Percentiles rank a stretch among this genome's conserved stretches.
Evolutionary conservation across 2,113 vertebrate genomes (phyloP).

Genomic region (Bostrychus sinensis): DNA sequence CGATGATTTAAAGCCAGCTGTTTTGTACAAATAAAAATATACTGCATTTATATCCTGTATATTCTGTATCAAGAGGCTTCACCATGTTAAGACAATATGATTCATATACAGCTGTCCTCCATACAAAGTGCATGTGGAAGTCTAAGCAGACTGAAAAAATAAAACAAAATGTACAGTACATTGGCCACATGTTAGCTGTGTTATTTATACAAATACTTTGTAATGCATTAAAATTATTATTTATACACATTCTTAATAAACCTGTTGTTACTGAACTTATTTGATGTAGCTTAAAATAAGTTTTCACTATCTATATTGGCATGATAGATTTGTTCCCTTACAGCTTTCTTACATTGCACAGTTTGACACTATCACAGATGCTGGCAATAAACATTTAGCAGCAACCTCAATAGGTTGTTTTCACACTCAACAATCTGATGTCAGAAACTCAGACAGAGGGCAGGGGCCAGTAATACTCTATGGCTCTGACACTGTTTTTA

Average conservation of each 20-base stretch:
- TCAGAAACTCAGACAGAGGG: too few species aligned
- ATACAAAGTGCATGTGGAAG: constrained; percentile 75
- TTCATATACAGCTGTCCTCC: constrained; percentile 56
- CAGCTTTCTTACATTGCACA: constrained; percentile 27
- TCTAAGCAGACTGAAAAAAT: constrained; percentile 67
- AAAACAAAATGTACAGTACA: constrained; percentile 72
- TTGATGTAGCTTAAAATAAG: constrained; percentile 18
- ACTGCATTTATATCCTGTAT: constrained; percentile 15
- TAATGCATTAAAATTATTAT: constrained; percentile 57
- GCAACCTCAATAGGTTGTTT: constrained; percentile 25
- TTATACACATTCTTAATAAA: constrained; percentile 65
- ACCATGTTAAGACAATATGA: constrained; percentile 70
- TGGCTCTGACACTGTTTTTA: too few species aligned
- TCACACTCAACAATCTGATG: too few species aligned
- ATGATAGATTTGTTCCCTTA: constrained; percentile 44
- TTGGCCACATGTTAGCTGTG: constrained; percentile 68
- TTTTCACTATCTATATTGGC: constrained; percentile 30
- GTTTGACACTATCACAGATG: constrained; percentile 19
- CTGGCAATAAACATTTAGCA: constrained; percentile 15
- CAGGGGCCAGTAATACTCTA: too few species aligned
- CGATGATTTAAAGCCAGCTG: constrained; percentile 59
- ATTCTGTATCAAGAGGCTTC: constrained; percentile 60
- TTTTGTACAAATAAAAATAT: constrained; percentile 65
- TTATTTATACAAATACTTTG: constrained; percentile 65
- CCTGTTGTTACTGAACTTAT: constrained; percentile 28